Base-by-base conservation (phyloP, 2,888 invertebrate species). In the Lydus trimaculatus region DNA sequence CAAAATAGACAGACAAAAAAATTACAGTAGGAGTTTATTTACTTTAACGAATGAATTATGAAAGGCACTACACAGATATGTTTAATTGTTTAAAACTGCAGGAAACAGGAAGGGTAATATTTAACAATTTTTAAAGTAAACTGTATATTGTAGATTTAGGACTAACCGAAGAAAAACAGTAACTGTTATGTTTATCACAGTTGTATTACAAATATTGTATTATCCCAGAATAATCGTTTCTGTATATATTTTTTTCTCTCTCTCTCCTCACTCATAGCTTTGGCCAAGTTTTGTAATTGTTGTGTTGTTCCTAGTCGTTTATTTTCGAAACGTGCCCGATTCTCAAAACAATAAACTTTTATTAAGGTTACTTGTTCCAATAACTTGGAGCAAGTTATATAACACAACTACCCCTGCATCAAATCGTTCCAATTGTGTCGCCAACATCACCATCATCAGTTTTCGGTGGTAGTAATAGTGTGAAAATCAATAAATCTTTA, bases 331-430 rank as follows among this genome's bases (percentile, higher is more conserved):
- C 17, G 43, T 17, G 43, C 43, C 23, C 52, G 23, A 52, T 52
- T 25, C 52, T 25, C 25, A 69, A 68, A 69, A 69, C 66, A 69
- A 69, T 65, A 69, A 69, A 69, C 65, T 69, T 69, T 69, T 69
- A 69, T 69, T 65, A 69, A 69, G 69, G 65, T 65, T 62, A 65
- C 63, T 65, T 65, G 65, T 65, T 65, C 63, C 63, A 63, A 69
- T 69, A 69, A 69, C 63, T 69, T 39, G 28, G 43, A 39, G 66
- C 64, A 66, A 66, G 66, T 70, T 70, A 66, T 66, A 52, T 48
- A 23, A 20, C 48, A 20, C 48, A 48, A 20, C 48, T 1, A 7
- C 11, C 48, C 48, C 43, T 2, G 11, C 20, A 8, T 43, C 43
- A 43, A 43, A 43, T 43, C 48, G 48, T 23, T 52, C 23, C 52